Evolutionary conservation across 2,888 invertebrate species (phyloP), one percentile per base, ranked within the genome.

Genomic region (Molanna angustata): DNA sequence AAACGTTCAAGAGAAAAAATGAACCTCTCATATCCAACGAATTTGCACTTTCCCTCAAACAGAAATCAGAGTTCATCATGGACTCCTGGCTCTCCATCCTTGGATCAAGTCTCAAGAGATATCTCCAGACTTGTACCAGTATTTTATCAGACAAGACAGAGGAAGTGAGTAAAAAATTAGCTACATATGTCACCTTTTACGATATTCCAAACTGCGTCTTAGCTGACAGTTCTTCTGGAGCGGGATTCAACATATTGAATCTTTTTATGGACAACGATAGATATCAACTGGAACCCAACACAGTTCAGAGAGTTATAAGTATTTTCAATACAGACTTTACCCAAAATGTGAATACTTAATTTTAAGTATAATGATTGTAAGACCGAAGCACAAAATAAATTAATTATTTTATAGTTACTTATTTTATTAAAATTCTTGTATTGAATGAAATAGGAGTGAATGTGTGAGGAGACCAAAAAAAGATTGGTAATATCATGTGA

Each of bases 31-130:
- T 86, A 16, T 79, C 82, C 1, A 69, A 74, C 49, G 85, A 86
- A 62, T 78, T 80, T 64, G 75, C 84, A 1, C 62, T 84, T 1
- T 77, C 85, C 0, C 74, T 86, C 39, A 77, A 80, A 52, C 84
- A 86, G 62, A 76, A 74, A 62, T 70, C 81, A 1, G 67, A 72
- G 1, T 64, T 65, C 14, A 68, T 78, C 9, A 74, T 85, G 46
- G 82, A 84, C 62, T 62, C 63, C 11, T 83, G 81, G 78, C 82
- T 85, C 64, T 53, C 65, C 0, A 66, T 67, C 32, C 61, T 83
- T 1, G 65, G 67, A 3, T 71, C 76, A 0, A 64, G 68, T 33
- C 56, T 85, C 20, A 67, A 73, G 41, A 73, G 73, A 44, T 84
- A 81, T 59, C 58, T 84, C 7, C 62, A 56, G 4, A 68, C 65